Evolutionary conservation across 1,140 invertebrate species (phyloP).

Genomic region (Paraescarpia echinospica): DNA sequence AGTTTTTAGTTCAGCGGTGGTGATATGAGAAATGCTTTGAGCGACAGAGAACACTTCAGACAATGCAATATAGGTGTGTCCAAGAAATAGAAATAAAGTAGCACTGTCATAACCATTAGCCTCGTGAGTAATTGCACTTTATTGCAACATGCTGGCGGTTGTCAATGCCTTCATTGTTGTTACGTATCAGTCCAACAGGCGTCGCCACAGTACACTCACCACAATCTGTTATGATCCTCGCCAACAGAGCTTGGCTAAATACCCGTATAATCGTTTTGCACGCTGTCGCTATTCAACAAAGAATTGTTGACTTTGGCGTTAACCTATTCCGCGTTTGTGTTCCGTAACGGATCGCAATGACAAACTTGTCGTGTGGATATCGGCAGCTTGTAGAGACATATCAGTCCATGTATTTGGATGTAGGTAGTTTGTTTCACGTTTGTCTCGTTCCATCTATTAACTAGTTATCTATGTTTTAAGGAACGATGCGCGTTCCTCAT

Average conservation of each 20-base stretch:
- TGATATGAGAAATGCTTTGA: not conserved
- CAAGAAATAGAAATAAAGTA: not conserved
- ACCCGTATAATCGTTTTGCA: too few relatives aligned
- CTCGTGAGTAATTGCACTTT: not conserved
- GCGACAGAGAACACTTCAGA: not conserved
- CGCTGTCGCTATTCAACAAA: too few relatives aligned
- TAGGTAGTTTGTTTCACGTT: not conserved
- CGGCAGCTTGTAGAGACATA: not conserved
- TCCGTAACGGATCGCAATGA: not conserved
- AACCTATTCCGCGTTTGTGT: not conserved
- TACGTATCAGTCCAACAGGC: not conserved
- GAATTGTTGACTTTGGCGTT: too few relatives aligned
- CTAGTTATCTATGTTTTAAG: too few relatives aligned
- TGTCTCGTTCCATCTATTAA: not conserved
- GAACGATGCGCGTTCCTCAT: too few relatives aligned
- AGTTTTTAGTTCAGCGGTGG: not conserved
- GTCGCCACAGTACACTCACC: too few relatives aligned
- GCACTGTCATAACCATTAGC: not conserved
- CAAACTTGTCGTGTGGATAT: not conserved
- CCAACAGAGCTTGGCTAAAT: too few relatives aligned
- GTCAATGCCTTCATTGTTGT: not conserved
- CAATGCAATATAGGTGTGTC: not conserved
- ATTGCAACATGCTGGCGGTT: not conserved
- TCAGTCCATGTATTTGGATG: not conserved
- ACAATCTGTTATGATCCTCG: too few relatives aligned